Conservation (phyloP, 2,888 invertebrate species). For the Napeogenes inachia region DNA sequence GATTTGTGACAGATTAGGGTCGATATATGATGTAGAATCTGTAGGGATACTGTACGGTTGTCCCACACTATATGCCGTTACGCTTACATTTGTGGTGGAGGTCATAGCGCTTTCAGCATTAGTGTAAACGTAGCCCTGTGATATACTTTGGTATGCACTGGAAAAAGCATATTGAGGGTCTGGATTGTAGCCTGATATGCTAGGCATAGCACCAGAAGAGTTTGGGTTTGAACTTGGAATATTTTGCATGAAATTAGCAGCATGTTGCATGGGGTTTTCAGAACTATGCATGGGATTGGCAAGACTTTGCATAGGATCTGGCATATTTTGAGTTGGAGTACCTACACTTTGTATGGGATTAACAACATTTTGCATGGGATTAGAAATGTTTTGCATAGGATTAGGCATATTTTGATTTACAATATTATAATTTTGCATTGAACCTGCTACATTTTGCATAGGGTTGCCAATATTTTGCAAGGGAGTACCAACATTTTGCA, state of each 20-base stretch:
- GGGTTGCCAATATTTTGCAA: constrained; percentile 9
- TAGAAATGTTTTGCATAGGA: constrained; percentile 8
- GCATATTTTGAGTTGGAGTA: background rate
- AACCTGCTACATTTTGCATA: constrained; percentile 22
- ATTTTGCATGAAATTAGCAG: constrained; percentile 16
- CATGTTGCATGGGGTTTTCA: constrained; percentile 9
- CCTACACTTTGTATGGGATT: constrained; percentile 10
- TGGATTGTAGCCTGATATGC: constrained; percentile 32
- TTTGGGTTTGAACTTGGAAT: constrained; percentile 17
- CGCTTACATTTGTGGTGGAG: constrained; percentile 40
- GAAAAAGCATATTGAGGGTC: constrained; percentile 47
- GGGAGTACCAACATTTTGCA: constrained; percentile 12
- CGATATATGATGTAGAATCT: constrained; percentile 29
- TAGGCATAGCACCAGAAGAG: constrained; percentile 13
- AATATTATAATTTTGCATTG: constrained; percentile 9
- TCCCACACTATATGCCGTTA: constrained; percentile 37
- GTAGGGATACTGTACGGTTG: constrained; percentile 35
- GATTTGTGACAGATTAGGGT: constrained; percentile 46
- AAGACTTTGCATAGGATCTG: background rate
- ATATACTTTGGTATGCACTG: constrained; percentile 41
- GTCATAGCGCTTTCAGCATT: constrained; percentile 44
- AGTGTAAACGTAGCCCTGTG: constrained; percentile 55
- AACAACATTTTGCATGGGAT: constrained; percentile 14
- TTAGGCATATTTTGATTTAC: constrained; percentile 5
- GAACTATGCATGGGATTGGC: background rate